Conservation (phyloP, 64 coral and sea anemone genomes). For the Montipora capricornis region DNA sequence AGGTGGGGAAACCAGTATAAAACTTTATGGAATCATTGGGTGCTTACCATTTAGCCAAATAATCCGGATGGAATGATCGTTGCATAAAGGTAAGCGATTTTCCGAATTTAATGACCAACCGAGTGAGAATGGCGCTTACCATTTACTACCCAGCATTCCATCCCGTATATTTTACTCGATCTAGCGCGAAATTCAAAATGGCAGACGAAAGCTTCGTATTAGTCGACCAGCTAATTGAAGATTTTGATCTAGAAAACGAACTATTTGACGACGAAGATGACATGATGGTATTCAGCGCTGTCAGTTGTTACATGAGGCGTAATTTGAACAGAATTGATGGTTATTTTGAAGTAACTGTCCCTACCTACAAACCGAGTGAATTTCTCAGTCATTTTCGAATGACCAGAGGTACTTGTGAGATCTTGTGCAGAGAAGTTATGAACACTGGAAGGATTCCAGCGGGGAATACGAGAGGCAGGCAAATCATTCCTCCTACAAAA, state of each 20-base stretch:
- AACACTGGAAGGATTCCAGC: slow-evolving; percentile 36
- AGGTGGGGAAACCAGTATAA: too few relatives aligned
- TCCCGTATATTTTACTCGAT: neutral
- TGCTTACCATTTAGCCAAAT: slow-evolving; percentile 21
- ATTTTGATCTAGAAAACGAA: slow-evolving; percentile 33
- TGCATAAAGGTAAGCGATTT: neutral
- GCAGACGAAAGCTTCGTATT: too few relatives aligned
- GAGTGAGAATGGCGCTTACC: slow-evolving; percentile 9
- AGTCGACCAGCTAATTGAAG: neutral
- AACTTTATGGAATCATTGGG: neutral
- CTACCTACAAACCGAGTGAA: neutral
- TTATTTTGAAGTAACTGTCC: slow-evolving; percentile 14
- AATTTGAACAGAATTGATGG: slow-evolving; percentile 44
- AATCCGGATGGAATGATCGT: slow-evolving; percentile 9
- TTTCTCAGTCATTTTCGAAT: too few relatives aligned
- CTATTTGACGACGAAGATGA: slow-evolving; percentile 23
- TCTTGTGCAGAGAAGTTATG: slow-evolving; percentile 68
- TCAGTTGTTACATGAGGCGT: slow-evolving; percentile 30
- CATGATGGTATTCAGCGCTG: slow-evolving; percentile 16
- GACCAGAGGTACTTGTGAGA: slow-evolving; percentile 34
- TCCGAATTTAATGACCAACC: neutral
- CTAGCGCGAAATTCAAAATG: too few relatives aligned
- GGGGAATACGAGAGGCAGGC: slow-evolving; percentile 1
- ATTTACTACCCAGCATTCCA: neutral
- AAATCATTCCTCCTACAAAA: slow-evolving; percentile 35